Base-by-base conservation (phyloP, 2,888 invertebrate species). In the Drosophila nigritarsus region DNA sequence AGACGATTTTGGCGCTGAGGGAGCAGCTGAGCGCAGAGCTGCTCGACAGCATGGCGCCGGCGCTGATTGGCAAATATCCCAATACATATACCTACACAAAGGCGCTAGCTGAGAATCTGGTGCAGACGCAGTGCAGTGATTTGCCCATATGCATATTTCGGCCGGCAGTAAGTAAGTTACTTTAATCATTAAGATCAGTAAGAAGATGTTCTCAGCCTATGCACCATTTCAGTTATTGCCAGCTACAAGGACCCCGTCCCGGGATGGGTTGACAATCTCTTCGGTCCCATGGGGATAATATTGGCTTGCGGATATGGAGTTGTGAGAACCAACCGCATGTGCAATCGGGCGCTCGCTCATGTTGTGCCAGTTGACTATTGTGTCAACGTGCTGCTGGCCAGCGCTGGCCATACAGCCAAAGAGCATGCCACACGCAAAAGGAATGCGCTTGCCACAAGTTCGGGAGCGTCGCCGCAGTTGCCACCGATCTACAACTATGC, bases 31-130 rank as follows among this genome's bases (percentile, higher is more conserved):
- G 92, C 72, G 87, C 91, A 3, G 91, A 93, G 36, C 85, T 91
- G 13, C 54, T 94, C 3, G 92, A 93, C 60, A 80, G 78, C 9
- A 89, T 93, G 71, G 78, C 92, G 29, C 60, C 78, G 1, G 83
- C 84, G 4, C 69, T 92, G 53, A 67, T 90, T 36, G 89, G 86
- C 36, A 85, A 78, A 27, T 92, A 82, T 71, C 96, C 96, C 4
- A 96, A 96, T 90, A 96, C 96, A 1, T 96, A 97, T 92, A 95
- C 95, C 6, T 95, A 94, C 90, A 96, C 96, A 9, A 96, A 96
- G 92, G 95, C 95, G 9, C 91, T 96, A 65, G 96, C 95, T 0
- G 96, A 96, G 91, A 94, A 95, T 74, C 87, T 95, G 32, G 92
- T 96, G 6, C 91, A 94, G 40, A 93, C 93, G 62, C 94, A 95